Evolutionary conservation across 2,797 vertebrate species (phyloP).

Genomic region (Chelon auratus): DNA sequence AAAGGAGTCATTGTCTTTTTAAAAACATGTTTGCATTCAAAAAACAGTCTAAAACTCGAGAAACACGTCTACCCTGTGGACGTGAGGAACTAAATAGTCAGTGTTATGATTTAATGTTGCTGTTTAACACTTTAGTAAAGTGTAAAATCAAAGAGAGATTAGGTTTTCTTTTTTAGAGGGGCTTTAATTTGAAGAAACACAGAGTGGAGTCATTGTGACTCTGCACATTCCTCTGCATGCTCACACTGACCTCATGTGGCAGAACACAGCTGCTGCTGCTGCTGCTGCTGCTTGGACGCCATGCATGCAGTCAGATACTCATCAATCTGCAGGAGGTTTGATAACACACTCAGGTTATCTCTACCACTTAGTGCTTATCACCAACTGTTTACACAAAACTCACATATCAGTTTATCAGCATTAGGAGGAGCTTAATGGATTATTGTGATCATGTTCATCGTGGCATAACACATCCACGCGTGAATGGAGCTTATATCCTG

Average conservation of each 20-base stretch:
- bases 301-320: not conserved
- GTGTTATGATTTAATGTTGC: too few relatives aligned
- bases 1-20: too few relatives aligned
- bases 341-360: slow-evolving; percentile 18
- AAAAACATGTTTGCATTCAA: too few relatives aligned
- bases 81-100: too few relatives aligned
- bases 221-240: slow-evolving; percentile 1
- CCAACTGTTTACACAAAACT: not conserved
- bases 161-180: too few relatives aligned
- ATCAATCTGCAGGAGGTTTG: not conserved
- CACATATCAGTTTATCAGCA: not conserved
- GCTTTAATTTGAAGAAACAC: not conserved
- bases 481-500: too few relatives aligned
- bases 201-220: not conserved
- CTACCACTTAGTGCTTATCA: not conserved
- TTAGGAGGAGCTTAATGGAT: not conserved
- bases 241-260: slow-evolving; percentile 61
- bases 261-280: not conserved
- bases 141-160: not conserved
- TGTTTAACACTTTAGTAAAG: not conserved
- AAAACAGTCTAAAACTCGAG: too few relatives aligned
- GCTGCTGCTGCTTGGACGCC: not conserved
- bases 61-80: too few relatives aligned
- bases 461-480: not conserved
- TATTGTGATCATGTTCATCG: not conserved